Conservation (phyloP, 35 echinoderm and acorn worm species). For the Lytechinus pictus region DNA sequence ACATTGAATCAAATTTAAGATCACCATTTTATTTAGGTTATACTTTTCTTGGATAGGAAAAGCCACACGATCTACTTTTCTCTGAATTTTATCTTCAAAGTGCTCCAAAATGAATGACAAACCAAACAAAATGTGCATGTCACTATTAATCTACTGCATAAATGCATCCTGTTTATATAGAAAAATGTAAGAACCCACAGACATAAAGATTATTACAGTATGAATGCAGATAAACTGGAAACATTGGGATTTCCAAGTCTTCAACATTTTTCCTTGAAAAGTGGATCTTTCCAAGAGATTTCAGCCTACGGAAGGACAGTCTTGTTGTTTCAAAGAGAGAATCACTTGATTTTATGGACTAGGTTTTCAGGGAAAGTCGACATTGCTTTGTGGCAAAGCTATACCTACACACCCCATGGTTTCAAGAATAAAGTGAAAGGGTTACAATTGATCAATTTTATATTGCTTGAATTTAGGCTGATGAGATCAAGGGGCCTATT, state of each 20-base stretch:
- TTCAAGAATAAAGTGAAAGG: neutral
- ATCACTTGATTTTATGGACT: neutral
- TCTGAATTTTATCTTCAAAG: neutral
- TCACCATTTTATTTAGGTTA: neutral
- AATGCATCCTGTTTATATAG: too few relatives aligned
- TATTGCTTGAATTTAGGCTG: neutral
- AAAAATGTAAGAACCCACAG: neutral
- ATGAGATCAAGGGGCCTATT: neutral
- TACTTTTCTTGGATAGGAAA: neutral
- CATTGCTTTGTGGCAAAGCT: neutral
- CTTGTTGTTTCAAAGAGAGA: neutral
- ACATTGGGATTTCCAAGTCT: neutral
- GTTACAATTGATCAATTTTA: neutral
- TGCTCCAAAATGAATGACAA: neutral
- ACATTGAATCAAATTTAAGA: neutral
- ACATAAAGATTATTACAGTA: neutral
- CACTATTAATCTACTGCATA: neutral
- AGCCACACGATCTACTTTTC: neutral
- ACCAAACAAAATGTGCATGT: neutral
- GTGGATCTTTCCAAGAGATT: neutral
- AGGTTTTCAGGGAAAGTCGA: neutral
- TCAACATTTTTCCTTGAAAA: neutral
- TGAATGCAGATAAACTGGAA: neutral
- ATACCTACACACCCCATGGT: neutral
- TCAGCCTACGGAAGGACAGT: neutral